Base-by-base conservation (phyloP, 1,140 invertebrate genomes). In the Bradysia coprophila region DNA sequence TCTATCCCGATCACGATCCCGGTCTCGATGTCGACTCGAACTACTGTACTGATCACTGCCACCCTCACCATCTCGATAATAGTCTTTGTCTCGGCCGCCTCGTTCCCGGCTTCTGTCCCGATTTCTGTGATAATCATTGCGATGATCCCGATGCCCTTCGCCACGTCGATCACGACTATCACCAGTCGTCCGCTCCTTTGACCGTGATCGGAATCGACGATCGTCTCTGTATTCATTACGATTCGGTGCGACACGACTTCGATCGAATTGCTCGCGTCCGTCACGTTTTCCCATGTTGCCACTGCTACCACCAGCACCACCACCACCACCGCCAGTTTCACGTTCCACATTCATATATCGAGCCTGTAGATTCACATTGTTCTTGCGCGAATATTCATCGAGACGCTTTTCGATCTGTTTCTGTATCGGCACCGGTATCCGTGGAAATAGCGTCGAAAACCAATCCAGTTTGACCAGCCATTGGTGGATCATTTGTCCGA, bases 341-440 rank as follows among this genome's bases (percentile, higher is more conserved):
- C 42, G n/a, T 33, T 41, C 15, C n/a, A 11, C 5, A 36, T 18
- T 36, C 18, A 20, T 18, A 38, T 38, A 18, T 38, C 4, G 2
- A 38, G 9, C 18, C 18, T n/a, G 4, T 20, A 38, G 18, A 20
- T 20, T 38, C 2, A 59, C 42, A 36, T 46, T 46, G 46, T 61
- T 49, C 18, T 54, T 49, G 4, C 55, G 49, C 31, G 53, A 57
- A 47, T 59, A 61, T 19, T 76, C 72, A 41, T 68, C 65, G 44
- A 83, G 58, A 51, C 73, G 78, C 52, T 77, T 78, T 55, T 90
- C 83, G 45, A 89, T 72, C 57, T 81, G 78, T 57, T 86, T 92
- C 64, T 98, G 92, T 51, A 98, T 95, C 13, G 94, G 94, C 24
- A 99, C 94, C n/a, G 96, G 95, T 63, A 99, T 98, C 46, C 96